These are phyloP conservation scores for Drosophila paramelanica DNA, from an alignment of 2,888 invertebrate species.

Conservation along the genomic window DNA sequence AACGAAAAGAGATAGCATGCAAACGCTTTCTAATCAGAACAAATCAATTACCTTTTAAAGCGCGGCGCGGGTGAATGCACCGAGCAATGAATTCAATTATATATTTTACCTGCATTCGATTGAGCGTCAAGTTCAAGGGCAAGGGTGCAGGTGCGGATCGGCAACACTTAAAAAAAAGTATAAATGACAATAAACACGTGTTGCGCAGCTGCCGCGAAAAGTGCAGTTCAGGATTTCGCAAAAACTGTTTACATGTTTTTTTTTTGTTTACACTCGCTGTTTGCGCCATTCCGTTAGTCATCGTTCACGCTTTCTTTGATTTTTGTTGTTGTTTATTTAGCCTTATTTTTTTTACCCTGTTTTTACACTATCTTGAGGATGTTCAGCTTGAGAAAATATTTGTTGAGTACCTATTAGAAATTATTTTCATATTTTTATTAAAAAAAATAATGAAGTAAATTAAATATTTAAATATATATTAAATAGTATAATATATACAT, in stretches of 20 bases:
- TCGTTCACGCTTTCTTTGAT: constrained; percentile 15
- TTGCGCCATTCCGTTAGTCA: constrained; percentile 9
- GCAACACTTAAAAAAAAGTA: background rate
- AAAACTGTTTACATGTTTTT: constrained; percentile 19
- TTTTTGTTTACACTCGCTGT: constrained; percentile 45
- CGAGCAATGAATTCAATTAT: constrained; percentile 31
- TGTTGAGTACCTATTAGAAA: too few relatives aligned
- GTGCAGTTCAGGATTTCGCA: constrained; percentile 29
- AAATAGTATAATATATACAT: too few relatives aligned
- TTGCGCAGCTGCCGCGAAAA: constrained; percentile 19
- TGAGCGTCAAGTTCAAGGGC: constrained; percentile 47
- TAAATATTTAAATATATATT: too few relatives aligned
- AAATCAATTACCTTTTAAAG: constrained; percentile 61
- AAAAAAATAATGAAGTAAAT: too few relatives aligned
- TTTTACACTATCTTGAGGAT: background rate
- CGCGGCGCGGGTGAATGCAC: constrained; percentile 59
- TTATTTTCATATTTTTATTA: too few relatives aligned
- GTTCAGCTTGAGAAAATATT: background rate
- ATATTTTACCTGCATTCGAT: constrained; percentile 11
- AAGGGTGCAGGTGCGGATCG: constrained; percentile 10
- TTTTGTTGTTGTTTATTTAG: background rate
- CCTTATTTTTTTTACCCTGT: constrained; percentile 5
- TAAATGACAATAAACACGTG: constrained; percentile 34
- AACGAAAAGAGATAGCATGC: constrained; percentile 29
- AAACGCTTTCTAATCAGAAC: constrained; percentile 61